phyloP scores from a whole-genome alignment of 1,140 invertebrate species.

The Papilio machaon region DNA sequence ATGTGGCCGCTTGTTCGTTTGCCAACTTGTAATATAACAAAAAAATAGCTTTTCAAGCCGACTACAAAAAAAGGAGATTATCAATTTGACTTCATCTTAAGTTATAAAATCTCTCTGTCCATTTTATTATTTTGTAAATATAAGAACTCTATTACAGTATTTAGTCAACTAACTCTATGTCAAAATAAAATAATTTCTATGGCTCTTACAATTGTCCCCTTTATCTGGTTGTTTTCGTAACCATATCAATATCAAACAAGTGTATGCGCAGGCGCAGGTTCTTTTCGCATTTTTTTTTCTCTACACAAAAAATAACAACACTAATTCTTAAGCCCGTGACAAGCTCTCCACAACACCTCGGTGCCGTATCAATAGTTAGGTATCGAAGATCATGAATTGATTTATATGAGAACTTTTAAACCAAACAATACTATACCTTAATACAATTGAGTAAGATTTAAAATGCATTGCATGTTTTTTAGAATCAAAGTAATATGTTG shows the following conservation, averaged over 20 bases:
- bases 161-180: too few species aligned
- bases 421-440: constrained; percentile 33
- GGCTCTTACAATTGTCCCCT: not conserved
- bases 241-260: not conserved
- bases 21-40: too few species aligned
- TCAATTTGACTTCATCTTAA: too few species aligned
- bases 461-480: not conserved
- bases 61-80: too few species aligned
- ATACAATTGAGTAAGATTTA: not conserved
- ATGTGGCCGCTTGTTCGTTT: too few species aligned
- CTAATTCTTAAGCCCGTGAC: constrained; percentile 55
- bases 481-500: not conserved
- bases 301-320: constrained; percentile 43
- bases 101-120: too few species aligned
- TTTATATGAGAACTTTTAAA: constrained; percentile 62
- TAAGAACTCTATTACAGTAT: too few species aligned
- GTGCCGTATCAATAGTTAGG: constrained; percentile 57
- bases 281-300: constrained; percentile 29
- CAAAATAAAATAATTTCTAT: not conserved
- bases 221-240: not conserved
- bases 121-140: too few species aligned
- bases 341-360: constrained; percentile 57
- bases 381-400: constrained; percentile 62
- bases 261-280: not conserved
- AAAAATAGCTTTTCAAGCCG: too few species aligned